These are phyloP conservation scores for Drosophila tropicalis DNA, from an alignment of 1,140 invertebrate species.

Conservation along the genomic window DNA sequence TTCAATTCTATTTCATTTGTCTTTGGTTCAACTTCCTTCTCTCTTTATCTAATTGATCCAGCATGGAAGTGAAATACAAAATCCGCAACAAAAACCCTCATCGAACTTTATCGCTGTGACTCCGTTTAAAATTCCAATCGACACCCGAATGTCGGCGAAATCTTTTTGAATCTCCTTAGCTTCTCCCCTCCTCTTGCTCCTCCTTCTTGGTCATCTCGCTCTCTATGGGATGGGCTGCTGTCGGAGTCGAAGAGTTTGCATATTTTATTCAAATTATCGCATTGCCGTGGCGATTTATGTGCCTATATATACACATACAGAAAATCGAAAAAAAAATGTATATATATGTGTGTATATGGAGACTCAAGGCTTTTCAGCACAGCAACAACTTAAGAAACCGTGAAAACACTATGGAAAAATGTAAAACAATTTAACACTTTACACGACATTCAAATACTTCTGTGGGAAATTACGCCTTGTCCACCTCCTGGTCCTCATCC, in stretches of 20 bases:
- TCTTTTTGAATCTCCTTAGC: conserved; percentile 39
- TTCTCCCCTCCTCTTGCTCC: not conserved
- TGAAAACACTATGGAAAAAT: conserved; percentile 48
- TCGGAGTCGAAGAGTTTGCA: conserved; percentile 23
- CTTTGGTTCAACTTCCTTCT: no score
- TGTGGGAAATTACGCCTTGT: conserved; percentile 68
- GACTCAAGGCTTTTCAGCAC: conserved; percentile 27
- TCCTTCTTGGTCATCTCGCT: no score
- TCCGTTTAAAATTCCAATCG: conserved; percentile 83
- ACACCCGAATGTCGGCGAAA: conserved; percentile 73
- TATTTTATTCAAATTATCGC: conserved; percentile 81
- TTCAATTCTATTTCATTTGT: no score
- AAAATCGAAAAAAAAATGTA: no score
- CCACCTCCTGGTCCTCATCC: not conserved
- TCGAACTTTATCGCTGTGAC: conserved; percentile 63
- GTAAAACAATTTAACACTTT: conserved; percentile 81
- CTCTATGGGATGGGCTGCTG: not conserved
- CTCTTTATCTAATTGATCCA: conserved; percentile 4
- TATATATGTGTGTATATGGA: conserved; percentile 5
- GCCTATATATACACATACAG: conserved; percentile 14
- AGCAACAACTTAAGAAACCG: not conserved
- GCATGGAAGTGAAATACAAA: not conserved
- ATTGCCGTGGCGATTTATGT: conserved; percentile 67
- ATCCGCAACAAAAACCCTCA: not conserved
- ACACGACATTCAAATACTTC: conserved; percentile 81